Evolutionary conservation across 92 coral and sea anemone species (phyloP).

Genomic region (Parazoanthus darwini): DNA sequence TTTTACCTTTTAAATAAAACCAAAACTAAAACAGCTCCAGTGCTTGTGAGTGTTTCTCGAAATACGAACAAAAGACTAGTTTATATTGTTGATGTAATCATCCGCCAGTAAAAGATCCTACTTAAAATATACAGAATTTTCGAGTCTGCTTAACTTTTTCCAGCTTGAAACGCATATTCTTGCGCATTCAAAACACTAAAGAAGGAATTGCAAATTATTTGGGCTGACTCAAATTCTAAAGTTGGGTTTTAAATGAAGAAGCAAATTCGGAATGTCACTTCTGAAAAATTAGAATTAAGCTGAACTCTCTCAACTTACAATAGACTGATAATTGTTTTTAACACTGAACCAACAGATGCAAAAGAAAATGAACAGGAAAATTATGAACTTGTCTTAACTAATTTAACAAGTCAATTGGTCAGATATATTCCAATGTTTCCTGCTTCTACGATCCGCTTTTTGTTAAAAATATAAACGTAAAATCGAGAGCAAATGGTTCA

Average conservation of each 20-base stretch:
- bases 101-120: no score
- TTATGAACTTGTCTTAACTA: not conserved
- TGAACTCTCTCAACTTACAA: not conserved
- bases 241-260: not conserved
- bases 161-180: not conserved
- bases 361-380: not conserved
- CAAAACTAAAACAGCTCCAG: not conserved
- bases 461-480: not conserved
- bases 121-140: no score
- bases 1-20: not conserved
- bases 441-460: no score
- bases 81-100: not conserved
- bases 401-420: not conserved
- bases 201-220: no score
- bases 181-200: not conserved
- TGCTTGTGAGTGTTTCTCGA: not conserved
- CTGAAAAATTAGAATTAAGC: not conserved
- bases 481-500: not conserved
- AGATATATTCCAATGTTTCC: no score
- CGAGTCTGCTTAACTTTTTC: no score
- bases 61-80: not conserved
- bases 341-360: constrained; percentile 1
- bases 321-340: not conserved
- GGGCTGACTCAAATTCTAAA: not conserved
- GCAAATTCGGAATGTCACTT: not conserved